These are phyloP conservation scores for Ailurus styani DNA, from an alignment of 2,113 vertebrate genomes.

Conservation along the genomic window DNA sequence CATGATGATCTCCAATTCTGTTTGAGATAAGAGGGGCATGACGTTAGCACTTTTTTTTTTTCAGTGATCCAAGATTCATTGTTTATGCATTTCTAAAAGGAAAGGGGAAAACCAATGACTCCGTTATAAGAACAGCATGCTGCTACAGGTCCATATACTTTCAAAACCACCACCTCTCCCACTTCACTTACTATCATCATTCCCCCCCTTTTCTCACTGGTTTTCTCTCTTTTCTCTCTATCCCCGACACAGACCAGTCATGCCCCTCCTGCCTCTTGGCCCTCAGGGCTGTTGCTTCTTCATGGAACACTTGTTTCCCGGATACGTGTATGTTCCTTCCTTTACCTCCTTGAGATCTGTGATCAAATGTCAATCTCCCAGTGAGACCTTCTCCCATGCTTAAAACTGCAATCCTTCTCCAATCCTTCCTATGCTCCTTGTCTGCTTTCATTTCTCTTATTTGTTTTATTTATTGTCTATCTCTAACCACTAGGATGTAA, in stretches of 20 bases:
- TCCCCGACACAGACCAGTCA: neutral
- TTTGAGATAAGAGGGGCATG: constrained; percentile 81
- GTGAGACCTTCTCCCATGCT: neutral
- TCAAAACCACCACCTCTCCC: constrained; percentile 61
- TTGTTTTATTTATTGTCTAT: neutral
- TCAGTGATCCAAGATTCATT: too few relatives aligned
- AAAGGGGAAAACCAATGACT: constrained; percentile 71
- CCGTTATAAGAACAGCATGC: constrained; percentile 53
- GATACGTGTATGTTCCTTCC: neutral
- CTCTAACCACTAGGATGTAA: neutral
- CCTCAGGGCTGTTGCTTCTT: neutral
- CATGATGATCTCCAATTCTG: constrained; percentile 77
- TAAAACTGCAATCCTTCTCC: neutral
- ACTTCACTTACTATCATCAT: constrained; percentile 47
- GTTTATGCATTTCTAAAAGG: too few relatives aligned
- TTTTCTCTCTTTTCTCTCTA: neutral
- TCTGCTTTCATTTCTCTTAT: neutral
- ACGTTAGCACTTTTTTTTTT: constrained; percentile 74
- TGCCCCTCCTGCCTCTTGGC: too few relatives aligned
- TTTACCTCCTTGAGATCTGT: neutral
- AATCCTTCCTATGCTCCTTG: neutral
- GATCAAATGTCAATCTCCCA: neutral
- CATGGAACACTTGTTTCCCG: neutral
- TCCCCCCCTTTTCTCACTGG: too few relatives aligned
- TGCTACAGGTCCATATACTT: constrained; percentile 51